phyloP scores from a whole-genome alignment of 1,140 invertebrate genomes.

The Bombus picipes region DNA sequence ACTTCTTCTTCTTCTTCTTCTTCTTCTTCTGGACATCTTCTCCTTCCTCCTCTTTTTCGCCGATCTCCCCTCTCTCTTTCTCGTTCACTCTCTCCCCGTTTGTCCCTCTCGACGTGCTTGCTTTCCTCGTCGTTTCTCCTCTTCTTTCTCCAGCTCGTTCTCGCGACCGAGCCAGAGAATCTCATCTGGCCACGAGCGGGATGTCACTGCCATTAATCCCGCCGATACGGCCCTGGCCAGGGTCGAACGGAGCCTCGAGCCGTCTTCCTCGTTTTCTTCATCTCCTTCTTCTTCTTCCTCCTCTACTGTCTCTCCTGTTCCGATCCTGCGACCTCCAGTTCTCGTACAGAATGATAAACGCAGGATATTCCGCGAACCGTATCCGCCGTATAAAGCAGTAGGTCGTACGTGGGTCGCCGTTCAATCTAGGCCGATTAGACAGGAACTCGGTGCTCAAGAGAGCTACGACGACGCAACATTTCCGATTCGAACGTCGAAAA shows the following conservation, averaged over 20 bases:
- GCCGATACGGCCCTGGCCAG: slow-evolving; percentile 69
- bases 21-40: slow-evolving; percentile 51
- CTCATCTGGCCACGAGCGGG: slow-evolving; percentile 73
- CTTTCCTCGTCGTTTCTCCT: slow-evolving; percentile 33
- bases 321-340: slow-evolving; percentile 60
- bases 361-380: slow-evolving; percentile 59
- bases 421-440: slow-evolving; percentile 63
- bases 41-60: slow-evolving; percentile 45
- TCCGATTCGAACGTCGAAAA: neutral
- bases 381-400: slow-evolving; percentile 59
- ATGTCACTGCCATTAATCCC: slow-evolving; percentile 79
- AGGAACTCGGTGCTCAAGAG: slow-evolving; percentile 2
- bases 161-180: slow-evolving; percentile 59
- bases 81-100: slow-evolving; percentile 28
- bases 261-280: slow-evolving; percentile 66
- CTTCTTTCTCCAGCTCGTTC: slow-evolving; percentile 46
- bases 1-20: slow-evolving; percentile 51
- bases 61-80: slow-evolving; percentile 18
- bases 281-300: slow-evolving; percentile 51
- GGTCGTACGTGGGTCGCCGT: slow-evolving; percentile 52
- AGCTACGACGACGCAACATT: neutral
- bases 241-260: slow-evolving; percentile 60
- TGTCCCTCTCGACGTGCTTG: slow-evolving; percentile 3
- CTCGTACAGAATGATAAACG: slow-evolving; percentile 66
- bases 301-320: slow-evolving; percentile 55